A percentile compares a stretch with the other conserved stretches of the same genome.
Conservation (phyloP, 2,113 vertebrate genomes). For the Galemys pyrenaicus region DNA sequence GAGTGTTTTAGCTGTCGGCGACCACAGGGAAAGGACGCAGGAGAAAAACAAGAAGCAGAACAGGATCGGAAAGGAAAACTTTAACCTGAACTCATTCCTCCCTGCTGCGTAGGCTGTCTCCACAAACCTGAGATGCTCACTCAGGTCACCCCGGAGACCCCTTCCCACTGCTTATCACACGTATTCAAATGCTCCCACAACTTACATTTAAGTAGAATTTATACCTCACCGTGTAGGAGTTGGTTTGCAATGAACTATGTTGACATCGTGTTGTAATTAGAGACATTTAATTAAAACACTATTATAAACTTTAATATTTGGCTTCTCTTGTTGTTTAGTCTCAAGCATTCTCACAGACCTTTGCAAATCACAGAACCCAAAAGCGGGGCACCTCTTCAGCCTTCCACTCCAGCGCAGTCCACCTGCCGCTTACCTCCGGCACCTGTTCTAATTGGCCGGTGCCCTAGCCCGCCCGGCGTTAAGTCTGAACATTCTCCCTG, state of each 20-base stretch:
- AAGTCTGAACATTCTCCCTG: neutral
- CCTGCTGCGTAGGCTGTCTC: neutral
- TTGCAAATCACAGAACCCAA: neutral
- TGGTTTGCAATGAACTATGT: neutral
- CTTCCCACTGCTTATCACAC: neutral
- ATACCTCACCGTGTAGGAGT: neutral
- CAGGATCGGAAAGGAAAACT: neutral
- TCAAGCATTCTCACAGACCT: neutral
- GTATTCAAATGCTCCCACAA: neutral
- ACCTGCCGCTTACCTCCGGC: neutral
- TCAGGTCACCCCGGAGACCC: neutral
- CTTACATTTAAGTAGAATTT: neutral
- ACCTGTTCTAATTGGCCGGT: neutral
- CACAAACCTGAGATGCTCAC: neutral
- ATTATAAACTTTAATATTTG: constrained; percentile 15
- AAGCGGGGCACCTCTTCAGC: neutral
- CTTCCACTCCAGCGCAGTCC: neutral
- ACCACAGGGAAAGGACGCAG: neutral
- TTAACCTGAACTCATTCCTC: neutral
- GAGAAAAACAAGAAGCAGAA: neutral
- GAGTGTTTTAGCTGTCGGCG: neutral
- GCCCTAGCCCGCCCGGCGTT: neutral
- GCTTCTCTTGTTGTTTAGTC: neutral
- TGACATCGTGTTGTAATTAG: neutral
- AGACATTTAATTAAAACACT: constrained; percentile 19